Evolutionary conservation across 2,113 vertebrate species (phyloP), one percentile per base, ranked within the genome.

Genomic region (Butorides virescens): DNA sequence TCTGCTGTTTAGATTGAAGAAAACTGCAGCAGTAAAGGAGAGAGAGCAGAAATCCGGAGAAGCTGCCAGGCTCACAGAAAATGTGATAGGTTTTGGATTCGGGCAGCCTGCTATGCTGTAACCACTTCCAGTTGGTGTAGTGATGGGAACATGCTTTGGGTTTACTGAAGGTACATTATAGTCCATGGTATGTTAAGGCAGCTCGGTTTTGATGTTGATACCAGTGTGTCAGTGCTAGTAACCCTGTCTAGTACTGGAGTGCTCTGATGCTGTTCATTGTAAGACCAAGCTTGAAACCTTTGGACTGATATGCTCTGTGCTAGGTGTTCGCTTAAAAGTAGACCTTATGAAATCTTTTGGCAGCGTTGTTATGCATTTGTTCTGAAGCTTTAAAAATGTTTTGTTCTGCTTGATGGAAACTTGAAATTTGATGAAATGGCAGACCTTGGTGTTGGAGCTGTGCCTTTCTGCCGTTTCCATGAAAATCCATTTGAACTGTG

Each of bases 341-440:
- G 49, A 73, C 34, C 32, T 92, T 83, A 72, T 6, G 34, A 68
- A 77, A 83, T 91, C 34, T 26, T 26, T 53, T 95, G 75, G 44
- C 82, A 78, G n/a, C 1, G 1, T 73, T 66, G 20, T 76, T 88
- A 47, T 1, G 6, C 36, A 63, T 94, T 87, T 90, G 49, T 92
- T 92, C 86, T 59, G 79, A 70, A 86, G 52, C 68, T 87, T 86
- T 46, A 65, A 86, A 88, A 86, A 56, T 86, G 77, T 80, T 93
- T 95, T 80, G 22, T 56, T 92, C 86, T 84, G 37, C 85, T 90
- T 92, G 75, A 59, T 92, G 88, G 88, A 88, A 88, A 83, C 72
- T 70, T 92, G 93, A 93, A 93, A 90, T 93, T 80, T 2, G 74
- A 85, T 96, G n/a, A 85, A 88, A 50, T 58, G 59, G 15, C 78